Evolutionary conservation across 1,140 invertebrate genomes (phyloP), one percentile per base, ranked within the genome.

Genomic region (Drosophila repletoides): DNA sequence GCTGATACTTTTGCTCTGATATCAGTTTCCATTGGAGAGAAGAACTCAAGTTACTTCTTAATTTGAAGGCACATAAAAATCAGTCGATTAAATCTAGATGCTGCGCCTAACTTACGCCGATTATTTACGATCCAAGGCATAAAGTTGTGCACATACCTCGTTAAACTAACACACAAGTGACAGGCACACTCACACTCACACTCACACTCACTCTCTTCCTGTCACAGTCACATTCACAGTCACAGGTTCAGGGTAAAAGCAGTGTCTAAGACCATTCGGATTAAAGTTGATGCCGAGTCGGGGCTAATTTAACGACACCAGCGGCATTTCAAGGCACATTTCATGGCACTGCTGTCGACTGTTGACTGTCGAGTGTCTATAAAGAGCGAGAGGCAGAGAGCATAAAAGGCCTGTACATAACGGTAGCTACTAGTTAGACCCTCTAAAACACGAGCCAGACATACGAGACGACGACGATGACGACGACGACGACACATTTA

Each of bases 401-500:
- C 28, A 33, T 12, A 53, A 10, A 41, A 40, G 19, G 48, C 12
- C 40, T 29, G 24, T 26, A 45, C 45, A 52, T 68, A 69, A 69
- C 65, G 45, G 66, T 68, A 69, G 59, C 65, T 55, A 36, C 22
- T 48, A 55, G 65, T 43, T 49, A 72, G 56, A 61, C 64, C 46
- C 43, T 28, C 53, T 43, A 43, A 48, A 48, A 55, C 64, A 49
- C 48, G 40, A 68, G 56, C 28, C 65, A 63, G 65, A 68, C 56
- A 52, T 21, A 67, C 64, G 56, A 67, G 43, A 68, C 65, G 49
- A 15, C 49, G 31, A 10, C 55, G 55, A 29, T 43, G 15, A 49
- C 7, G 34, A 3, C 38, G 56, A 33, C 49, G 51, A 53, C 51
- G 59, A 58, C 60, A 58, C 60, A 64, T 83, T 72, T 68, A 84